Base-by-base conservation (phyloP, 2,113 vertebrate species). In the Australoheros scitulus region DNA sequence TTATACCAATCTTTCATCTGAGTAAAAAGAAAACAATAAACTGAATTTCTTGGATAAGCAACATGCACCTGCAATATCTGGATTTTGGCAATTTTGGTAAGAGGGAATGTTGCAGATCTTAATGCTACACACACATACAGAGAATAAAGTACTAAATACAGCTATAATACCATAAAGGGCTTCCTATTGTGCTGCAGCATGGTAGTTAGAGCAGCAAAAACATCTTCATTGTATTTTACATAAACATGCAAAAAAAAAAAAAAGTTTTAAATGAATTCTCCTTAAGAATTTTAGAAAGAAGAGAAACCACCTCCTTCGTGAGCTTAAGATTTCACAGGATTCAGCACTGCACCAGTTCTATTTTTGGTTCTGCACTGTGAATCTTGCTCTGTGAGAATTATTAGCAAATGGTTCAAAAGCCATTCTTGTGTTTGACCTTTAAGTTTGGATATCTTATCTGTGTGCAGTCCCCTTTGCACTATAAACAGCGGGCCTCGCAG, bases 381-480 rank as follows among this genome's bases (percentile, higher is more conserved):
- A 65, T 61, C 11, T 6, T 57, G 20, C 79, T 79, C 74, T 79
- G 65, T 80, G 79, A 75, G 82, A 82, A 74, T 81, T 83, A 63
- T 88, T 61, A 81, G 5, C 43, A 43, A 57, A 75, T 80, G 74
- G 65, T 76, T 79, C 32, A 77, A 61, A 63, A 43, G 50, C 41
- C 11, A 22, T 81, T 64, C 36, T 15, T 79, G 59, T 75, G 57
- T 78, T 68, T 77, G 68, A 86, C 47, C 60, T 76, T 80, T 41
- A 22, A 32, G 9, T 29, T 55, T 65, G 8, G 55, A 79, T 77
- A 68, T 17, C 81, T 61, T 22, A 82, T 79, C 61, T 72, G 61
- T 61, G 38, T 7, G 2, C 5, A 76, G 76, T 77, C 29, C 80
- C 81, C 58, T 64, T 64, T 85, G 55, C 55, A 15, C 57, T 83